phyloP scores from a whole-genome alignment of 2,888 invertebrate species.

The Agriotes lineatus region DNA sequence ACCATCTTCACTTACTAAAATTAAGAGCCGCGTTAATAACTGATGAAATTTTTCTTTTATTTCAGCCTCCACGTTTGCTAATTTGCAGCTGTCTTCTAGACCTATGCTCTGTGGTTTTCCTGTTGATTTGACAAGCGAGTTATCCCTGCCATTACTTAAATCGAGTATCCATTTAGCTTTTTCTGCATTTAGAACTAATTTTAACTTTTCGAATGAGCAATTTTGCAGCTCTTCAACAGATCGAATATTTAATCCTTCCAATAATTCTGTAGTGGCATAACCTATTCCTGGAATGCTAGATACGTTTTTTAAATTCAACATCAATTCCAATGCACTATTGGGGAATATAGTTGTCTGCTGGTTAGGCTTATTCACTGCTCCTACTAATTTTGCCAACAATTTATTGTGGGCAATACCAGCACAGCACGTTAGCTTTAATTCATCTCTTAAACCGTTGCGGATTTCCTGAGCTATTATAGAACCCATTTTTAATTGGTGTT shows the following conservation, averaged over 20 bases:
- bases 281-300: slow-evolving; percentile 83
- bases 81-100: slow-evolving; percentile 81
- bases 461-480: slow-evolving; percentile 83
- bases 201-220: slow-evolving; percentile 70
- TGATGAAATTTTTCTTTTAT: slow-evolving; percentile 80
- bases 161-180: slow-evolving; percentile 78
- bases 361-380: slow-evolving; percentile 82
- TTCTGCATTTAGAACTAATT: slow-evolving; percentile 73
- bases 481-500: slow-evolving; percentile 76
- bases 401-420: slow-evolving; percentile 90
- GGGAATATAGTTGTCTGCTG: slow-evolving; percentile 85
- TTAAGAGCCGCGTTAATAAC: slow-evolving; percentile 77
- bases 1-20: slow-evolving; percentile 82
- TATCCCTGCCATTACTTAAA: slow-evolving; percentile 82
- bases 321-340: slow-evolving; percentile 74
- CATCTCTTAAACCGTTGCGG: slow-evolving; percentile 75
- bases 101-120: slow-evolving; percentile 86
- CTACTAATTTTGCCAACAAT: slow-evolving; percentile 82
- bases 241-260: slow-evolving; percentile 75
- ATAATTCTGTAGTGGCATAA: slow-evolving; percentile 74
- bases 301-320: slow-evolving; percentile 74
- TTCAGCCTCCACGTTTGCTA: slow-evolving; percentile 79
- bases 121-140: slow-evolving; percentile 77
- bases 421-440: slow-evolving; percentile 82
- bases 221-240: slow-evolving; percentile 78